Evolutionary conservation across 2,113 vertebrate genomes (phyloP).

Genomic region (Aspiorhynchus laticeps): DNA sequence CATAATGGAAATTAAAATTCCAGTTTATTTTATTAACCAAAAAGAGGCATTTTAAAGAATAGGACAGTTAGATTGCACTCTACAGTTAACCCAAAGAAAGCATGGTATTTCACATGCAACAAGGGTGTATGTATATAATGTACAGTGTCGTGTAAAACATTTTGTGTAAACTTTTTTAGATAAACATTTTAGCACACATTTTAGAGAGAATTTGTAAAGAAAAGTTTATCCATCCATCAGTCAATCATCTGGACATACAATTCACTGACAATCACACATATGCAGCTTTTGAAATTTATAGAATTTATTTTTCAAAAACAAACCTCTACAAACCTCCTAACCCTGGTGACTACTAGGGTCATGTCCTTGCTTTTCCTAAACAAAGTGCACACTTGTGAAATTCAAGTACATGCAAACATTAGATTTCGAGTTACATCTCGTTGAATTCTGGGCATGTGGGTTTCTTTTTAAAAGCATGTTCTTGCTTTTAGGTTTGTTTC

Average conservation of each 20-base stretch:
- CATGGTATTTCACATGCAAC: background rate
- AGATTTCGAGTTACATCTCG: background rate
- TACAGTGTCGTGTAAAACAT: too few species aligned
- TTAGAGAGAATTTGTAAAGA: too few species aligned
- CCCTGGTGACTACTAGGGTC: background rate
- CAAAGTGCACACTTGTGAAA: background rate
- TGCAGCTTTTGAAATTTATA: background rate
- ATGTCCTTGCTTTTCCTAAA: background rate
- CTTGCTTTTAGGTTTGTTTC: slow-evolving; percentile 18
- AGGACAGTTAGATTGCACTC: background rate
- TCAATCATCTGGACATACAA: background rate
- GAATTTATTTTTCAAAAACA: too few species aligned
- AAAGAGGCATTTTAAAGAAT: background rate
- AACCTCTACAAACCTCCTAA: background rate
- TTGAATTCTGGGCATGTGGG: background rate
- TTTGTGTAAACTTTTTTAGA: too few species aligned
- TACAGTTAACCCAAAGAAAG: background rate
- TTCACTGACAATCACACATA: background rate
- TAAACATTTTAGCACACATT: too few species aligned
- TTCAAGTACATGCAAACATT: background rate
- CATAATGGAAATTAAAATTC: background rate
- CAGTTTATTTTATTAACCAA: background rate
- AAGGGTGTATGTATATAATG: too few species aligned
- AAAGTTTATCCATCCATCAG: too few species aligned
- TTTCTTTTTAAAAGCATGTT: background rate